phyloP scores from a whole-genome alignment of 1,140 invertebrate genomes.

The Acromyrmex charruanus region DNA sequence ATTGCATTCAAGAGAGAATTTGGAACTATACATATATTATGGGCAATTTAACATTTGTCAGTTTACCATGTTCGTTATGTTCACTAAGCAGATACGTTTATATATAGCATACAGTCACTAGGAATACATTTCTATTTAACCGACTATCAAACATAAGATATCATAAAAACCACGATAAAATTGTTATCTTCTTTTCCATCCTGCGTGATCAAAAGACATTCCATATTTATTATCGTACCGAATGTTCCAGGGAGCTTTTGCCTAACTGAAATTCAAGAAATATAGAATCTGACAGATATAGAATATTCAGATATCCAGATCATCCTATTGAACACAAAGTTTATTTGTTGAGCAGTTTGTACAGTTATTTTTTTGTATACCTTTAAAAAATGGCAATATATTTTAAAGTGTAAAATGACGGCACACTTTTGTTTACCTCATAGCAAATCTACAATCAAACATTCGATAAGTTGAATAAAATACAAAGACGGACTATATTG shows the following conservation, averaged over 20 bases:
- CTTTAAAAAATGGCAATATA: background rate
- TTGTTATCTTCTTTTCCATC: slow-evolving; percentile 8
- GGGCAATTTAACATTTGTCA: slow-evolving; percentile 14
- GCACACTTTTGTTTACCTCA: background rate
- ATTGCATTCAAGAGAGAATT: slow-evolving; percentile 1
- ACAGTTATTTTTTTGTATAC: background rate
- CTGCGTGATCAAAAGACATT: slow-evolving; percentile 18
- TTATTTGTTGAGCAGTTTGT: slow-evolving; percentile 1
- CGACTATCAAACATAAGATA: slow-evolving; percentile 15
- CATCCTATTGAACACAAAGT: background rate
- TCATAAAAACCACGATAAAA: slow-evolving; percentile 47
- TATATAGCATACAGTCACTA: background rate
- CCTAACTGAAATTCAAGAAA: slow-evolving; percentile 7
- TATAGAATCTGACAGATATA: background rate
- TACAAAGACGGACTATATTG: background rate
- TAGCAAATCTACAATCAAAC: background rate
- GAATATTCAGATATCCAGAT: background rate
- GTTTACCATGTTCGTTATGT: background rate
- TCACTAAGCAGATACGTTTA: background rate
- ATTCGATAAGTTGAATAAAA: background rate
- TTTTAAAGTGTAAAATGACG: slow-evolving; percentile 4
- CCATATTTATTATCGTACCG: slow-evolving; percentile 45
- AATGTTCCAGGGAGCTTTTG: background rate
- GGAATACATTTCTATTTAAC: slow-evolving; percentile 29
- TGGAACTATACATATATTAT: slow-evolving; percentile 1